Base-by-base conservation (phyloP, 2,113 vertebrate species). In the Xiphophorus maculatus region DNA sequence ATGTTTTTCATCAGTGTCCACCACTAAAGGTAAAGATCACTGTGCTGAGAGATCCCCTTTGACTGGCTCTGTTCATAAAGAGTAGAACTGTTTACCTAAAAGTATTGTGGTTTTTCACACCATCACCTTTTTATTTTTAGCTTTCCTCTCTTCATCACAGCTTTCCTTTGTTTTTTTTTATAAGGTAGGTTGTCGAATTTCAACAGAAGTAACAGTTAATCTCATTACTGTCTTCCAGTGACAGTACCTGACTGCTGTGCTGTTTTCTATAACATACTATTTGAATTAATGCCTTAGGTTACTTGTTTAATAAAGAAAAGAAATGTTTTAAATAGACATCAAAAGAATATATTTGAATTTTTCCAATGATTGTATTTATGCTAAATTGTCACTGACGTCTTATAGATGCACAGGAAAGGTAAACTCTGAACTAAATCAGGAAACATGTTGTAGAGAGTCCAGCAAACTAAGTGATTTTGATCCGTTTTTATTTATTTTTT, bases 1-100 rank as follows among this genome's bases (percentile, higher is more conserved):
- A 28, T 92, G 89, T 93, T 90, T 93, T 93, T 92, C 88, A 88
- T 90, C 88, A 81, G 81, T 84, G 88, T 89, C 89, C 88, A 91
- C 86, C 80, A 90, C 79, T 71, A 83, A 86, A 80, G 81, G 82
- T 85, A 82, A 90, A 88, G 76, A 85, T 79, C 73, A 35, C 61
- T 71, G 60, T 60, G 73, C 82, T 80, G 74, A 88, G 79, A 69
- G 80, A 75, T 70, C 76, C 63, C 74, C 83, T 89, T 88, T 87
- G 85, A 89, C 77, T 67, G 72, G 74, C 69, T 82, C 66, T 68
- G 58, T 85, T 65, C 69, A 73, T 65, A 61, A 27, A 69, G 63
- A 27, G 63, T 63, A 65, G 9, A 71, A 32, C 68, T 22, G 60
- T 70, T 61, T 30, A 1, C 27, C 2, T 54, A 8, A 74, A 69